Base-by-base conservation (phyloP, 64 coral and sea anemone genomes). In the Montipora capricornis region DNA sequence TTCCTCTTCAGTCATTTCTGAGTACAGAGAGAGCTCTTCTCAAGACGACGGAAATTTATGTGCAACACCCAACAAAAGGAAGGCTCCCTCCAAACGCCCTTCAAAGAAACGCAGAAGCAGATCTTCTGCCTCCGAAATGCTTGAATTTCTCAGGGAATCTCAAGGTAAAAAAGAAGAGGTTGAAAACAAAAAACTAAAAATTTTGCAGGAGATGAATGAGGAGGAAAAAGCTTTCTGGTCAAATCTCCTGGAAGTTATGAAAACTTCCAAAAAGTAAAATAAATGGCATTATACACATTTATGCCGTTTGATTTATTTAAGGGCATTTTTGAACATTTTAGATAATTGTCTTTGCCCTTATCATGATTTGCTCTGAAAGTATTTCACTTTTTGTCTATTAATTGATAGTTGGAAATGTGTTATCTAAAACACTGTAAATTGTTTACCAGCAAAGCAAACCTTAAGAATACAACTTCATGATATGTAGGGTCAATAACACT, bases 111-210 rank as follows among this genome's bases (percentile, higher is more conserved):
- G 83, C 3, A 87, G 17, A 87, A 87, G 83, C 64, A 87, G 68
- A 45, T 87, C 83, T 4, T 87, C 83, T 14, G 83, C 83, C 6
- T 16, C 83, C 5, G 83, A 87, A 17, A 87, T 87, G 83, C 64
- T 87, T 22, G 29, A 67, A 20, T 87, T 87, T 14, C 83, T 87
- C 68, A 67, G 17, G 48, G 62, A 71, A 17, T 87, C 8, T 7
- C 9, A 64, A 15, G 10, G 13, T 14, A 11, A 64, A 15, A 11
- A 15, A 64, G 60, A 86, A 86, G 83, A 87, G n/a, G 68, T 52
- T 6, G 83, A 87, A 87, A 87, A 47, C 64, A 70, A 87, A 71
- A 87, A 87, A 87, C 6, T 87, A 2, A 44, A 71, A 47, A 69
- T 87, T 47, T n/a, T 87, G 19, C 11, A 49, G 57, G 83, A 87